Base-by-base conservation (phyloP, 2,888 invertebrate species). In the Gryllus longicercus region DNA sequence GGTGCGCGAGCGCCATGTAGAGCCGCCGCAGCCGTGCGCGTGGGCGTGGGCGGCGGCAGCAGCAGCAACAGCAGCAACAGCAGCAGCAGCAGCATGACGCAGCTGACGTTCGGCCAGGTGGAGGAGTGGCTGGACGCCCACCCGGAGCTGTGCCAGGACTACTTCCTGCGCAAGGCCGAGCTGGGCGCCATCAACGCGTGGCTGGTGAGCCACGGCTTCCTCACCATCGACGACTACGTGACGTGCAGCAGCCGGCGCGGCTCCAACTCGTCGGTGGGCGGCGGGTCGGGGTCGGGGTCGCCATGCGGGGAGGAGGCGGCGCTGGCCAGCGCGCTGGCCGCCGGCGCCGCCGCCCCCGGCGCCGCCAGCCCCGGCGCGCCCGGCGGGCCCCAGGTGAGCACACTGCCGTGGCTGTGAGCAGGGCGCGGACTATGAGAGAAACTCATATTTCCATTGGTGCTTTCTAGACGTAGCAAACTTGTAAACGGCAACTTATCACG, bases 41-140 rank as follows among this genome's bases (percentile, higher is more conserved):
- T 3, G 38, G 38, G 38, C 38, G 38, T 5, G 5, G 38, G 5
- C 38, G 38, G 38, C 21, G 21, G 21, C 21, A 3, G 25, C 38
- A 18, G n/a, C 2, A n/a, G 51, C 38, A 38, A 5, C 38, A 38
- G 25, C 76, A 81, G 1, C 21, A 21, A 1, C 21, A 3, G 2
- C 38, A 18, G n/a, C 2, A n/a, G 51, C 38, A 38, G 38, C 38
- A 38, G 25, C 76, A 81, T 81, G 82, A 82, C 81, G 21, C 84
- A 84, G 79, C 80, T 85, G 79, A 82, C 84, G 4, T 84, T 85
- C 81, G 83, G 84, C 76, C 87, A 87, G 79, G 87, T 89, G 38
- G 89, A 89, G 83, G 87, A 86, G 82, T 89, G 88, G 88, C 84
- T 89, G 81, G 89, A 89, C 82, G 84, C 85, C 50, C 87, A 89